Evolutionary conservation across 2,113 vertebrate genomes (phyloP), one percentile per base, ranked within the genome.

Genomic region (Mohoua ochrocephala): DNA sequence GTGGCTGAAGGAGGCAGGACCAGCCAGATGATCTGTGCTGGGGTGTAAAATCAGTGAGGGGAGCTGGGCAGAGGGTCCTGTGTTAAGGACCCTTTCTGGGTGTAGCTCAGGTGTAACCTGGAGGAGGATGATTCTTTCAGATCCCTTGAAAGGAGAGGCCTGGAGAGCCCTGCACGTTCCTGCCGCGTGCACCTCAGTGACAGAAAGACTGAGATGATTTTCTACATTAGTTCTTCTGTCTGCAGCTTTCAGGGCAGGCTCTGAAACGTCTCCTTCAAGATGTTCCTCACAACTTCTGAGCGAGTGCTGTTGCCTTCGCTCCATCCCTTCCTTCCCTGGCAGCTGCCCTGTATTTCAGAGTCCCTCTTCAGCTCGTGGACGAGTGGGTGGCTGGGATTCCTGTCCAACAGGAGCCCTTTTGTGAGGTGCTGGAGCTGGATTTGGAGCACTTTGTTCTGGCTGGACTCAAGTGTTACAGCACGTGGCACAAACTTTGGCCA

Each of bases 321-420:
- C 60, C 49, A 39, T 69, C 53, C 61, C 57, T 84, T 84, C 53
- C 15, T 75, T 92, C 91, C 61, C 59, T 93, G 64, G 96, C 94
- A 81, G 95, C 83, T 89, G 79, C 69, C 80, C 57, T 42, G 49
- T n/a, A 33, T 96, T 84, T 92, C 31, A 16, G 61, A 84, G 91
- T 56, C 75, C 91, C 93, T 60, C 92, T 24, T 91, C 31, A 67
- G 88, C 95, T 80, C 2, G 1, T 3, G 41, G 68, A 50, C 93
- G 94, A 97, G 95, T 93, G 97, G 86, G 70, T 27, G 63, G 44
- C 91, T 95, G 83, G 95, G 87, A 88, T 94, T 93, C 37, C 88
- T 82, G 49, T 27, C 45, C 80, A 88, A 98, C 97, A 98, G 97
- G 94, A 95, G 78, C 74, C 70, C 93, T 97, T 97, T 97, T 98